Base-by-base conservation (phyloP, 37 sponge, comb jelly and placozoan species). In the Oscarella lobularis region DNA sequence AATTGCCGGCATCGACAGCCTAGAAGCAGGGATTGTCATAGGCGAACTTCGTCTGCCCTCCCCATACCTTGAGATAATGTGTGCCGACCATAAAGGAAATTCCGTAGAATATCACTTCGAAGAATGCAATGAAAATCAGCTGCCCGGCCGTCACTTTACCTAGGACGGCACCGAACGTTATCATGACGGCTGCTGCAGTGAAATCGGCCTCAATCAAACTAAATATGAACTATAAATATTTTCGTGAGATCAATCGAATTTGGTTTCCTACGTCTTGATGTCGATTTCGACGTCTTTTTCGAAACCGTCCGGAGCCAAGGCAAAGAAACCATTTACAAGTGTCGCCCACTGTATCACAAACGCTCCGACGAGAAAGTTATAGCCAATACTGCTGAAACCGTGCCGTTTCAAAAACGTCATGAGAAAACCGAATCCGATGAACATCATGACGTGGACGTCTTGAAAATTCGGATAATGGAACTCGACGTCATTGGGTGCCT, bases 361-460 rank as follows among this genome's bases (percentile, higher is more conserved):
- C 1, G 89, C 74, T 1, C 90, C 92, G 37, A 92, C 33, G 54
- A 92, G 48, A 38, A 92, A 31, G 79, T 92, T 92, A 81, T 88
- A 85, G 0, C 83, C 86, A 38, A 92, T 66, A 66, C 90, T 88
- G 65, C 90, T 73, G 54, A 73, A 92, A 20, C 86, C 81, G 82
- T 92, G 85, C 39, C 89, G 89, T 69, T 79, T 72, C 0, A 92
- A 77, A 38, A 88, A 92, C 2, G 92, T 88, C 92, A 92, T 92
- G 36, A 92, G 82, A 73, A 92, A 92, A 0, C 92, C 92, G 67
- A 92, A 92, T 1, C 92, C 92, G 35, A 92, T 55, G 39, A 92
- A 92, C 5, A 92, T 85, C 92, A 92, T 92, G 31, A 88, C 92
- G 73, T 92, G 92, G 39, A 92, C 79, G 78, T 92, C 92, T 80